Evolutionary conservation across 2,797 vertebrate species (phyloP), one percentile per base, ranked within the genome.

Genomic region (Cynopterus sphinx): DNA sequence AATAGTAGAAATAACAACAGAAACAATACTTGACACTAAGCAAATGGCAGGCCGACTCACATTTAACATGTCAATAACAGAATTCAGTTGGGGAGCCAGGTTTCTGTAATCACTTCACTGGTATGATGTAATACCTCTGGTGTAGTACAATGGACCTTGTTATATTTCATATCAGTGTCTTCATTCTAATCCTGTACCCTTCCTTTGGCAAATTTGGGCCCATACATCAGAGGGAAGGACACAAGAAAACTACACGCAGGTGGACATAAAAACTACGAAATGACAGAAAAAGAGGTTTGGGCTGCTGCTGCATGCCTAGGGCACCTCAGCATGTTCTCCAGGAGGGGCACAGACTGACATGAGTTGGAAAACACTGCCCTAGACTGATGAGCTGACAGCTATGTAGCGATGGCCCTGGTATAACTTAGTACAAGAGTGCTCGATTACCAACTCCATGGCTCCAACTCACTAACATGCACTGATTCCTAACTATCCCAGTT

Each of bases 401-500:
- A 26, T 11, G 12, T 9, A 22, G n/a, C 31, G 39, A 73, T 1
- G 31, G 68, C 11, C 9, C 33, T 24, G 0, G 10, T 12, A 9
- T 15, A 73, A 33, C 11, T 65, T 28, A 75, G 43, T 41, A 36
- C 46, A 41, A 63, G 39, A 28, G 17, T 33, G 46, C 28, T 12
- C 15, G 8, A 5, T 49, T 28, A 61, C 39, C 51, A 22, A 26
- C 41, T 53, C 8, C 2, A 7, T 39, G 46, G 49, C 73, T 87
- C 78, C 17, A 10, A 31, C 26, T 83, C 70, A 84, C 33, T 67
- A 59, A 21, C 0, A 5, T 16, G 28, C 12, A 7, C 28, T n/a
- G 7, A 91, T 19, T 93, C 46, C 81, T 79, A 90, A 84, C 41
- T 82, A 95, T n/a, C 16, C 39, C 33, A 33, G 6, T 49, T 75